Evolutionary conservation across 2,888 invertebrate species (phyloP).

Genomic region (Coleophora flavipennella): DNA sequence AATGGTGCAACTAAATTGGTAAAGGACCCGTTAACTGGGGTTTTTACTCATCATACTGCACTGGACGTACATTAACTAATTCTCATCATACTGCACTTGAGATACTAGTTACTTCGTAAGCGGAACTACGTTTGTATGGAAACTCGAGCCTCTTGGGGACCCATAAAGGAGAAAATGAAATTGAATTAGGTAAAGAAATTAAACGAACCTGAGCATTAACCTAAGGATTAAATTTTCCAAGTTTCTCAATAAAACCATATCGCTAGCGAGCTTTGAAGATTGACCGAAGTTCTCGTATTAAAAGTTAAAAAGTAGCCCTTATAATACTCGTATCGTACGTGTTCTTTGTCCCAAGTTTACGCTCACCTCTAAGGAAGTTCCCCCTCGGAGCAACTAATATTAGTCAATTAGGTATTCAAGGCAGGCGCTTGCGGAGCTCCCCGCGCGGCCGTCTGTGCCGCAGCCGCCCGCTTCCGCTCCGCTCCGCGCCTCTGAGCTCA

Average conservation of each 20-base stretch:
- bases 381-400: conserved; percentile 61
- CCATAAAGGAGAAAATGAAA: no score
- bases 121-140: no score
- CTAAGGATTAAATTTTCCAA: conserved; percentile 16
- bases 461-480: not conserved
- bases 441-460: conserved; percentile 44
- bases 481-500: conserved; percentile 12
- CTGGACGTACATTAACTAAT: no score
- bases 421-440: conserved; percentile 55
- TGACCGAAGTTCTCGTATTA: conserved; percentile 36
- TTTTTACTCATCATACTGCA: no score
- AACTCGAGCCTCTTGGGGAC: no score
- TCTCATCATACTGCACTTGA: no score
- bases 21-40: no score
- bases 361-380: conserved; percentile 63
- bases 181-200: no score
- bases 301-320: conserved; percentile 58
- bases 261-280: conserved; percentile 13
- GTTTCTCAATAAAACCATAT: conserved; percentile 12
- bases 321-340: conserved; percentile 52
- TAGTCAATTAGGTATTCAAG: conserved; percentile 71
- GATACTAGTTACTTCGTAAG: no score
- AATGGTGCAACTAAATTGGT: no score
- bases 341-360: conserved; percentile 65
- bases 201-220: no score